phyloP scores from a whole-genome alignment of 1,140 invertebrate species.

The Bombus pascuorum region DNA sequence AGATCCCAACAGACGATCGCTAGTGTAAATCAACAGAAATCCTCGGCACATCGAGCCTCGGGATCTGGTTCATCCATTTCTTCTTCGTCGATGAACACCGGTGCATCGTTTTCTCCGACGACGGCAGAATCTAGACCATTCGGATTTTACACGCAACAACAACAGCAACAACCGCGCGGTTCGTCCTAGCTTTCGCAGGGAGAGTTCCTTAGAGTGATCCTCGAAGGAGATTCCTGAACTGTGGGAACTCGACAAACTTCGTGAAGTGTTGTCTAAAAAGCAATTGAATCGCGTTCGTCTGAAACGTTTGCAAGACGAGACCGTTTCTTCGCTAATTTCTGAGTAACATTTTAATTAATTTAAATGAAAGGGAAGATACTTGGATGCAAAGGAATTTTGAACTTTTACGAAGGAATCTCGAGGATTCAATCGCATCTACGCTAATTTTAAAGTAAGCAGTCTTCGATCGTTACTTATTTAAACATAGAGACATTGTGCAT shows the following conservation, averaged over 20 bases:
- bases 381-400: neutral
- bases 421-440: neutral
- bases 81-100: constrained; percentile 6
- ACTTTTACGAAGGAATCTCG: neutral
- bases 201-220: constrained; percentile 40
- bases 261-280: no score
- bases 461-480: neutral
- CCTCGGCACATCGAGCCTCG: constrained; percentile 49
- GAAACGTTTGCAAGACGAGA: neutral
- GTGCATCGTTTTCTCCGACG: constrained; percentile 37
- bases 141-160: constrained; percentile 80
- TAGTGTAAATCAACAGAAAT: constrained; percentile 61
- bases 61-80: constrained; percentile 65
- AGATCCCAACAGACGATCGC: constrained; percentile 72
- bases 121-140: constrained; percentile 74
- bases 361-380: no score
- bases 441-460: neutral
- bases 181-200: constrained; percentile 55
- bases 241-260: neutral
- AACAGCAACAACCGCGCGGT: constrained; percentile 59
- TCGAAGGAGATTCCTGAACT: constrained; percentile 39
- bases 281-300: neutral
- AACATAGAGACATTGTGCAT: neutral
- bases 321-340: neutral
- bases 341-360: neutral